phyloP scores from a whole-genome alignment of 2,888 invertebrate genomes.

The Argyra leucocephala region DNA sequence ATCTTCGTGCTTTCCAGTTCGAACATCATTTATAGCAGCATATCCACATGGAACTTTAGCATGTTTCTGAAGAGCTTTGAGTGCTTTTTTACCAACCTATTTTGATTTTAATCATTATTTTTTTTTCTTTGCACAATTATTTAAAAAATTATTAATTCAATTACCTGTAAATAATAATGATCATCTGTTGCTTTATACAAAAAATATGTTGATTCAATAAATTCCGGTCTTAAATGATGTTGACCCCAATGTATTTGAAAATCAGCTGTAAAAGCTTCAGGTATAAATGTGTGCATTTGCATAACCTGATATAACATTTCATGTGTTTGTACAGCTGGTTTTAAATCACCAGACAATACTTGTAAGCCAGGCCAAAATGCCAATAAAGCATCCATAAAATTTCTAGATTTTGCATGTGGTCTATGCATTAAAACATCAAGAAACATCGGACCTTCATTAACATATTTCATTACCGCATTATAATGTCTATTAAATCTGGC shows the following conservation, averaged over 20 bases:
- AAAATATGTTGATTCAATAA: conserved; percentile 96
- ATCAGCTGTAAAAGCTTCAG: conserved; percentile 97
- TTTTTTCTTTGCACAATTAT: neutral
- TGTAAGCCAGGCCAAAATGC: conserved; percentile 99
- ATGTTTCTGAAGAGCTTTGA: conserved; percentile 80
- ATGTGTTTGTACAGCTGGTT: conserved; percentile 96
- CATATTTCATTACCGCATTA: conserved; percentile 92
- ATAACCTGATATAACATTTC: conserved; percentile 98
- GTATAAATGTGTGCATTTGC: conserved; percentile 94
- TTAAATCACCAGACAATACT: conserved; percentile 79
- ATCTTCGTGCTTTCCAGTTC: conserved; percentile 84
- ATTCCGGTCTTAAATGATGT: conserved; percentile 92
- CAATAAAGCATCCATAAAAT: conserved; percentile 93
- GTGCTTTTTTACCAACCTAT: conserved; percentile 68
- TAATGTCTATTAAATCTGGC: conserved; percentile 92
- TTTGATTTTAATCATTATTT: neutral
- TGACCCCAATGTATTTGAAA: conserved; percentile 98
- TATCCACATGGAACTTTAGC: conserved; percentile 93
- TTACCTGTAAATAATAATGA: conserved; percentile 80
- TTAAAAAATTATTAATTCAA: neutral
- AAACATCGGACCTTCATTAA: conserved; percentile 83
- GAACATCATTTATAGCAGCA: conserved; percentile 92
- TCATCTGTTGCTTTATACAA: conserved; percentile 91
- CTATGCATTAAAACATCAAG: conserved; percentile 93
- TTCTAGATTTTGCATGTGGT: conserved; percentile 85